phyloP scores from a whole-genome alignment of 2,113 vertebrate genomes.

The Sapayoa aenigma region DNA sequence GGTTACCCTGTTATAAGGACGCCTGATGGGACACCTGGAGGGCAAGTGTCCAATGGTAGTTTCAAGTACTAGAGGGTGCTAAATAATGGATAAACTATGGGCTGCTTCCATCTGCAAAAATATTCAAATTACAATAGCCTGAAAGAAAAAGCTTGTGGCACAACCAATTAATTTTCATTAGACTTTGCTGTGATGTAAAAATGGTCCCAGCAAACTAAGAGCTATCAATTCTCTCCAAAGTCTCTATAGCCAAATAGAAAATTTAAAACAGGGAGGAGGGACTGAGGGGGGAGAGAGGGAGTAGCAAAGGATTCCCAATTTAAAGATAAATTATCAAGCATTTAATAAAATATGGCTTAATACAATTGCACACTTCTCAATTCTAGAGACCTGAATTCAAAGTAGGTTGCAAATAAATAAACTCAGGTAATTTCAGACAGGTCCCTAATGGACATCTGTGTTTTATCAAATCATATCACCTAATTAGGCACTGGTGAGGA shows the following conservation, averaged over 20 bases:
- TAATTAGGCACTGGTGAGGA: conserved; percentile 3
- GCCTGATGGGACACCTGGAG: conserved; percentile 8
- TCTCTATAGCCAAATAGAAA: neutral
- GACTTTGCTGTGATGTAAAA: neutral
- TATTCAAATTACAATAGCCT: neutral
- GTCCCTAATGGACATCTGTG: neutral
- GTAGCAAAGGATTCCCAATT: neutral
- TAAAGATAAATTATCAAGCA: neutral
- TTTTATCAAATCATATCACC: neutral
- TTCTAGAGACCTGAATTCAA: conserved; percentile 11
- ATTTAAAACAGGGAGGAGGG: neutral
- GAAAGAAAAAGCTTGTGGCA: neutral
- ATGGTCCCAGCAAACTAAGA: neutral
- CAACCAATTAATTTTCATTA: conserved; percentile 35
- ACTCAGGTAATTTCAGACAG: neutral
- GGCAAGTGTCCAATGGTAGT: neutral
- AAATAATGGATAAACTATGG: neutral
- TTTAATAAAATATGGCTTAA: conserved; percentile 20
- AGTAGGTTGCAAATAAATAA: conserved; percentile 21
- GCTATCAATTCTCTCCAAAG: neutral
- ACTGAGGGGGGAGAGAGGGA: neutral
- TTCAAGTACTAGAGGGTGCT: neutral
- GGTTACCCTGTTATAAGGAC: neutral
- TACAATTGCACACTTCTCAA: neutral
- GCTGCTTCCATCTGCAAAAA: conserved; percentile 5